Percentiles rank a stretch among this genome's conserved stretches.
Conservation (phyloP, 2,797 vertebrate genomes). For the Sebastes kiyomatsui region DNA sequence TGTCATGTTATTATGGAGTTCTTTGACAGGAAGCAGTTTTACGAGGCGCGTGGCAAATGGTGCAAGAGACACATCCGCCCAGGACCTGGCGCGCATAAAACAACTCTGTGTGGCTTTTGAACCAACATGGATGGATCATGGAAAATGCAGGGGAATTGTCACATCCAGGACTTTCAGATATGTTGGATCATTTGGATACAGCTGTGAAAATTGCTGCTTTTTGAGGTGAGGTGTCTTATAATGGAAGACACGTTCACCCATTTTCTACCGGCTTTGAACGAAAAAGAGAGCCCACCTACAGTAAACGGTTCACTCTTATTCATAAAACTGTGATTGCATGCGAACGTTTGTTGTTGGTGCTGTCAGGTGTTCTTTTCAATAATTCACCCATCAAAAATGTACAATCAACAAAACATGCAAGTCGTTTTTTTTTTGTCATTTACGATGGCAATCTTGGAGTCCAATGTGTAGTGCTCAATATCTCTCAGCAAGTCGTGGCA, state of each 20-base stretch:
- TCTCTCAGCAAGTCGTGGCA: not conserved
- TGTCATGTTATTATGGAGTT: conserved; percentile 24
- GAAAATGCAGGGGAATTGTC: not conserved
- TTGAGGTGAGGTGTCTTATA: not conserved
- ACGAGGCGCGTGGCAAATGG: conserved; percentile 35
- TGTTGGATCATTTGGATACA: not conserved
- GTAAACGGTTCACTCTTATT: too few species aligned
- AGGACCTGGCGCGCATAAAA: not conserved
- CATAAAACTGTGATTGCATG: too few species aligned
- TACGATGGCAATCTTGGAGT: not conserved
- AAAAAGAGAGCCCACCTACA: too few species aligned
- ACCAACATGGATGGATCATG: conserved; percentile 12
- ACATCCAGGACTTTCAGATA: not conserved
- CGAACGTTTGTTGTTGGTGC: too few species aligned
- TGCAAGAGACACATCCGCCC: conserved; percentile 14
- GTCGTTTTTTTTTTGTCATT: too few species aligned
- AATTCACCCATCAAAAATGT: too few species aligned
- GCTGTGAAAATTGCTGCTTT: not conserved
- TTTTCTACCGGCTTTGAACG: too few species aligned
- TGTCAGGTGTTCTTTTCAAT: too few species aligned
- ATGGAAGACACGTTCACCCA: not conserved
- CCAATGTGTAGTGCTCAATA: not conserved
- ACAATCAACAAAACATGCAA: too few species aligned
- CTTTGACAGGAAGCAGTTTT: conserved; percentile 36
- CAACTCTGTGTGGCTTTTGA: not conserved